Conservation (phyloP, 2,797 vertebrate genomes). For the Pagetopsis macropterus region DNA sequence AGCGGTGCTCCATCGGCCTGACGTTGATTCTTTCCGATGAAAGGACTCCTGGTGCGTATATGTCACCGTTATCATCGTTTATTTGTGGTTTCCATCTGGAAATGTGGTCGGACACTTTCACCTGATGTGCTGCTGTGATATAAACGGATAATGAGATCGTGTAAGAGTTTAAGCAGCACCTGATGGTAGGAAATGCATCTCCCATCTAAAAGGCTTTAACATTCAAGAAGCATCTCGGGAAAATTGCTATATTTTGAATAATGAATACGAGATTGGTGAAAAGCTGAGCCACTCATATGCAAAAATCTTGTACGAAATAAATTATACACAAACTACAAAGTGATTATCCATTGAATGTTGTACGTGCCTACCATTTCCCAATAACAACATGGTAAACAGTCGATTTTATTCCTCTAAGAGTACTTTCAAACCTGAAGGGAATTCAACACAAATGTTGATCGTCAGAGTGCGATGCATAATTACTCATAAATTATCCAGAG, state of each 20-base stretch:
- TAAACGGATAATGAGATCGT: slow-evolving; percentile 49
- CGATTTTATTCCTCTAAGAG: slow-evolving; percentile 37
- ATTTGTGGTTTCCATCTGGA: slow-evolving; percentile 57
- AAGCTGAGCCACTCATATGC: slow-evolving; percentile 52
- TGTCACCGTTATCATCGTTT: slow-evolving; percentile 56
- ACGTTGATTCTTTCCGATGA: slow-evolving; percentile 73
- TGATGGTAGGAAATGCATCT: slow-evolving; percentile 24
- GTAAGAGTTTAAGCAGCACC: slow-evolving; percentile 33
- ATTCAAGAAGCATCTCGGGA: slow-evolving; percentile 46
- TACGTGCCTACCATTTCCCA: slow-evolving; percentile 37
- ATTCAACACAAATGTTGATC: slow-evolving; percentile 45
- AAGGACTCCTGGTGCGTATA: slow-evolving; percentile 54
- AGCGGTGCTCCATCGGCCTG: slow-evolving; percentile 50
- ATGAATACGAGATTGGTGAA: slow-evolving; percentile 44
- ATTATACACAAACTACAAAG: slow-evolving; percentile 49
- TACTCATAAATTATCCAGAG: slow-evolving; percentile 54
- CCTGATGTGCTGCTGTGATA: slow-evolving; percentile 48
- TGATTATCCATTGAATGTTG: slow-evolving; percentile 51
- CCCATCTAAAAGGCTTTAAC: slow-evolving; percentile 23
- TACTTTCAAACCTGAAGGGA: slow-evolving; percentile 44
- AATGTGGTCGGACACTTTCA: slow-evolving; percentile 57
- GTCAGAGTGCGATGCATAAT: slow-evolving; percentile 55
- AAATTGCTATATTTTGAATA: slow-evolving; percentile 54
- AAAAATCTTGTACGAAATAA: slow-evolving; percentile 41
- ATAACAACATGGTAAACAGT: slow-evolving; percentile 45